Evolutionary conservation across 2,888 invertebrate species (phyloP).

Genomic region (Pristionchus fissidentatus): DNA sequence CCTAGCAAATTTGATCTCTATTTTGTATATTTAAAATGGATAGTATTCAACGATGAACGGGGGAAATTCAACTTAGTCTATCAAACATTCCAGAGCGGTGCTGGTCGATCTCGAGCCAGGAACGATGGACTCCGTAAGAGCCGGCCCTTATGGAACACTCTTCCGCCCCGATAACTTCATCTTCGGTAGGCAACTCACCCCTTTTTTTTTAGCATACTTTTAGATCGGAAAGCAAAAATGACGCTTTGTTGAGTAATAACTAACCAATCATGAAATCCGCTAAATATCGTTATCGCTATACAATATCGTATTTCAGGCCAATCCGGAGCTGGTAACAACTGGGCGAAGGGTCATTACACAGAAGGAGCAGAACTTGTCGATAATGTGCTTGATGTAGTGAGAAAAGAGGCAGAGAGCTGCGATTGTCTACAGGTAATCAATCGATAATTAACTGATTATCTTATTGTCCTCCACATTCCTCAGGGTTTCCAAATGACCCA

Average conservation of each 20-base stretch:
- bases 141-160: constrained; percentile 92
- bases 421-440: constrained; percentile 69
- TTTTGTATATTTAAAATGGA: not conserved
- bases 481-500: constrained; percentile 88
- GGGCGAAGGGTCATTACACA: constrained; percentile 93
- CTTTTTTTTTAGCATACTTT: too few species aligned
- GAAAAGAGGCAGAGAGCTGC: constrained; percentile 80
- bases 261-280: not conserved
- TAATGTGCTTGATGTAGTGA: constrained; percentile 80
- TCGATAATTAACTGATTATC: too few species aligned
- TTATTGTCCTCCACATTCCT: too few species aligned
- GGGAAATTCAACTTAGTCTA: not conserved
- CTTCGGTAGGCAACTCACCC: constrained; percentile 81
- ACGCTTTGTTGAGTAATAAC: not conserved
- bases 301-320: constrained; percentile 46
- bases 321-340: constrained; percentile 88
- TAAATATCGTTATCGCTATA: not conserved
- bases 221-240: not conserved
- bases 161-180: constrained; percentile 90
- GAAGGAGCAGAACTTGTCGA: constrained; percentile 83
- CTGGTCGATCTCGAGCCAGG: constrained; percentile 95
- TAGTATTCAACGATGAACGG: not conserved
- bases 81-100: constrained; percentile 83
- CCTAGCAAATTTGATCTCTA: too few species aligned
- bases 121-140: constrained; percentile 95